Percentiles rank a stretch among this genome's conserved stretches.
These are phyloP conservation scores for Phortica variegata DNA, from an alignment of 1,140 invertebrate genomes.

Conservation along the genomic window DNA sequence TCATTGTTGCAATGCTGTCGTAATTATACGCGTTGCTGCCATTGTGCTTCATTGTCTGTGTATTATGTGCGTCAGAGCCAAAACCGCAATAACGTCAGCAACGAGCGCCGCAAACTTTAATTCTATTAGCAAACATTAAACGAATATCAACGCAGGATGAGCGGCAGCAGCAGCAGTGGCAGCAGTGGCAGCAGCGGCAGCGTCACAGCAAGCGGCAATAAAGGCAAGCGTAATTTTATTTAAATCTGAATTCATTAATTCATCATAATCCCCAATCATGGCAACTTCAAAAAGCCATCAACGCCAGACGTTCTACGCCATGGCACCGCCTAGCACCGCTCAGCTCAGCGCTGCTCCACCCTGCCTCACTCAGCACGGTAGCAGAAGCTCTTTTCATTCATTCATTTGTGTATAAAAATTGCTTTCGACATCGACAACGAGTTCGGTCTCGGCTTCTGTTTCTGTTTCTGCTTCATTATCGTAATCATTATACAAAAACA, in stretches of 20 bases:
- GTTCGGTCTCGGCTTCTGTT: no score
- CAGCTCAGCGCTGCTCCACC: not conserved
- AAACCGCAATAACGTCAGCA: not conserved
- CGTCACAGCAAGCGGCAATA: conserved; percentile 28
- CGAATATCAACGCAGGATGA: conserved; percentile 20
- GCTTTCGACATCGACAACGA: no score
- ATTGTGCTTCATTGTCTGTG: conserved; percentile 20
- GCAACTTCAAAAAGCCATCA: conserved; percentile 55
- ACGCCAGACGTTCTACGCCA: conserved; percentile 38
- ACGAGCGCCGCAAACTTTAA: conserved; percentile 47
- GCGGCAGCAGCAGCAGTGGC: not conserved
- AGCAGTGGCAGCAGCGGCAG: conserved; percentile 26
- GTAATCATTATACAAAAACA: conserved; percentile 52
- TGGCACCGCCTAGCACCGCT: conserved; percentile 13
- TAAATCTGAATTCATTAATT: conserved; percentile 56
- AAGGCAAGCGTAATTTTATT: conserved; percentile 45
- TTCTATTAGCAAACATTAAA: conserved; percentile 56
- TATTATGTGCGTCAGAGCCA: no score
- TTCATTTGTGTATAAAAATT: conserved; percentile 51
- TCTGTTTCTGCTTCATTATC: conserved; percentile 48
- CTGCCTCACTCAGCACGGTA: not conserved
- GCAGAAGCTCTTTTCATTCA: conserved; percentile 48
- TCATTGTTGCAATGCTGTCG: conserved; percentile 22
- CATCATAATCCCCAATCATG: conserved; percentile 55
- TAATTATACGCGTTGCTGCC: conserved; percentile 34